These are phyloP conservation scores for Girardia tigrina DNA, from an alignment of 2,888 invertebrate species.

Conservation along the genomic window DNA sequence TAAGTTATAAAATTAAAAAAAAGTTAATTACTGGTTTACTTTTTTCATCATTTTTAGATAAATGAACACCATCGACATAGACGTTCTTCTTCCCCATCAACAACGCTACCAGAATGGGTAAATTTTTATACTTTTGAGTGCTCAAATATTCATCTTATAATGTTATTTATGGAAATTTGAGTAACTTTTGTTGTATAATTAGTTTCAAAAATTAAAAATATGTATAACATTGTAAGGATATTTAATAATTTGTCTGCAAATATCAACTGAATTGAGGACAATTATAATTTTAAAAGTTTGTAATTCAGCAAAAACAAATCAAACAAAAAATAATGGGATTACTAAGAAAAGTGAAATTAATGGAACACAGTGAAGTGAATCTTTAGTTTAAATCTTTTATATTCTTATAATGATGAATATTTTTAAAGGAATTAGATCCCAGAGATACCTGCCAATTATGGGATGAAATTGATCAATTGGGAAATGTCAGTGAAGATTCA, in stretches of 20 bases:
- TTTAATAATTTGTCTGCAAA: no score
- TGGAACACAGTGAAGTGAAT: slow-evolving; percentile 28
- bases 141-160: no score
- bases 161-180: no score
- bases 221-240: no score
- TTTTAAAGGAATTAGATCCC: slow-evolving; percentile 21
- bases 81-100: slow-evolving; percentile 24
- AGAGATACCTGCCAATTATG: slow-evolving; percentile 24
- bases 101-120: slow-evolving; percentile 27
- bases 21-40: no score
- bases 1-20: no score
- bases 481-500: slow-evolving; percentile 19
- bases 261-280: no score
- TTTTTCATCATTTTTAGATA: background rate
- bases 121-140: background rate
- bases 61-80: background rate
- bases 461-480: slow-evolving; percentile 31
- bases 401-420: background rate
- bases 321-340: slow-evolving; percentile 91
- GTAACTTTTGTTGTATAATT: no score
- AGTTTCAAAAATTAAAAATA: no score
- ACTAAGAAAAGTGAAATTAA: slow-evolving; percentile 69
- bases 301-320: slow-evolving; percentile 69
- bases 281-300: background rate
- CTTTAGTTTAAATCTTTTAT: background rate